Evolutionary conservation across 1,140 invertebrate genomes (phyloP).

Genomic region (Drosophila ercepeae): DNA sequence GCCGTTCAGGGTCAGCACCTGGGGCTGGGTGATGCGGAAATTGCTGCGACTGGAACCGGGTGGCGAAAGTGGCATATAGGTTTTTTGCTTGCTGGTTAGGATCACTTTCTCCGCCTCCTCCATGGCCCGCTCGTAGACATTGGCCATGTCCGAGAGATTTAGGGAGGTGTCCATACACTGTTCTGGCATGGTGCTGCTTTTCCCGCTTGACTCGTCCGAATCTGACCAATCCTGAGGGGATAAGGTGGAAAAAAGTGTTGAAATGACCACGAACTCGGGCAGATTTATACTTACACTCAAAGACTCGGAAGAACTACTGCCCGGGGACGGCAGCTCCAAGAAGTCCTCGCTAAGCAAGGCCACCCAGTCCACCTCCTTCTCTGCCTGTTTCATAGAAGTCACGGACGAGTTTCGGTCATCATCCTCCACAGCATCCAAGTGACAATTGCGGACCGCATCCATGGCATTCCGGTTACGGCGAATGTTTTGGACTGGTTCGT

Average conservation of each 20-base stretch:
- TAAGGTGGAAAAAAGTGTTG: background rate
- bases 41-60: background rate
- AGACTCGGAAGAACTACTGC: constrained; percentile 8
- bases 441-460: constrained; percentile 4
- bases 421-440: background rate
- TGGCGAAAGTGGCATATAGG: background rate
- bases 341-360: constrained; percentile 51
- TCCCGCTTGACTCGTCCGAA: constrained; percentile 14
- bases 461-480: constrained; percentile 37
- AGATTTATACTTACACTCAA: constrained; percentile 4
- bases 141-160: constrained; percentile 6
- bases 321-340: background rate
- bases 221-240: constrained; percentile 53
- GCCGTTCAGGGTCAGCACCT: background rate
- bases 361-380: constrained; percentile 41
- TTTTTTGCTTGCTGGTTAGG: background rate
- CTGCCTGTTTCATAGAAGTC: background rate
- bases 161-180: constrained; percentile 1
- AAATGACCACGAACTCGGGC: no score
- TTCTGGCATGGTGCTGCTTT: background rate
- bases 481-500: constrained; percentile 63
- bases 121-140: constrained; percentile 9
- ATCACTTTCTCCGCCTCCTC: background rate
- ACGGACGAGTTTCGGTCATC: background rate
- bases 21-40: constrained; percentile 15